phyloP scores from a whole-genome alignment of 2,113 vertebrate genomes.

The Embiotoca jacksoni region DNA sequence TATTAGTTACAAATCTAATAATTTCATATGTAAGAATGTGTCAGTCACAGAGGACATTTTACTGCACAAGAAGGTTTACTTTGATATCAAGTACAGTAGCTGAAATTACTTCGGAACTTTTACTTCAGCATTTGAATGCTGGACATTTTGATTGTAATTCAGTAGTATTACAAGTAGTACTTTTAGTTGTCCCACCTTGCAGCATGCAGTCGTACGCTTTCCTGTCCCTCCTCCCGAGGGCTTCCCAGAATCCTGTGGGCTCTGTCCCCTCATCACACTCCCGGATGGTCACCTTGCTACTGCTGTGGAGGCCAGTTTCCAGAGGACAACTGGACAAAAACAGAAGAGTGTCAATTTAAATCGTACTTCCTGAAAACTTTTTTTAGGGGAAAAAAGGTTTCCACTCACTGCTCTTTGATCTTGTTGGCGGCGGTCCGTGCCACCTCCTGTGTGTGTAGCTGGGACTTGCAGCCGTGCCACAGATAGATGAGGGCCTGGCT shows the following conservation, averaged over 20 bases:
- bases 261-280: conserved; percentile 95
- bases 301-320: conserved; percentile 95
- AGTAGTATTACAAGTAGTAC: too few relatives aligned
- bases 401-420: conserved; percentile 96
- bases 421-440: conserved; percentile 89
- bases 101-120: too few relatives aligned
- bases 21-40: too few relatives aligned
- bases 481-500: conserved; percentile 95
- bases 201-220: conserved; percentile 98
- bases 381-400: too few relatives aligned
- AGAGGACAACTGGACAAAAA: conserved; percentile 87
- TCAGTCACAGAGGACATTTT: too few relatives aligned
- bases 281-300: conserved; percentile 93
- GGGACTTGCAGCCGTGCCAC: conserved; percentile 98
- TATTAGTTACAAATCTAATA: too few relatives aligned
- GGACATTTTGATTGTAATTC: too few relatives aligned
- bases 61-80: too few relatives aligned
- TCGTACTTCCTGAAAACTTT: too few relatives aligned
- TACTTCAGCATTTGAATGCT: too few relatives aligned
- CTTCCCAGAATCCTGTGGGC: conserved; percentile 94
- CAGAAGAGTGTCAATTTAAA: neutral
- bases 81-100: too few relatives aligned
- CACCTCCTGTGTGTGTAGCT: conserved; percentile 85
- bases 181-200: conserved; percentile 85
- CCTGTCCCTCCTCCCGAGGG: conserved; percentile 91